Base-by-base conservation (phyloP, 2,888 invertebrate species). In the Mesorhabditis sp. region DNA sequence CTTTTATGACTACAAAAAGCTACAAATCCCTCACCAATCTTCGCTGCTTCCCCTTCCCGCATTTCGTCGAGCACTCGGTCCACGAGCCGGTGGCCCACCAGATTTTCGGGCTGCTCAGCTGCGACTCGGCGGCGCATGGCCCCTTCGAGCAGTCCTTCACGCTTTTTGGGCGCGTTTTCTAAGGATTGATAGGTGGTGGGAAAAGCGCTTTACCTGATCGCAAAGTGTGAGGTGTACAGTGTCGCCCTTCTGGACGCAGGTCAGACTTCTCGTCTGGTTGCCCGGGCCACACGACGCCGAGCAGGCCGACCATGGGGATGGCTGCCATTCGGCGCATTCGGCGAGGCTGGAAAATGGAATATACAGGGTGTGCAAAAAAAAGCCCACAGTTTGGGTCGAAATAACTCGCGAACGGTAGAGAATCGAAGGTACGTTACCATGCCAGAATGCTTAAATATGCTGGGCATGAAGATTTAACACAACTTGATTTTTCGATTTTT, bases 11-110 rank as follows among this genome's bases (percentile, higher is more conserved):
- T n/a, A 65, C 13, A 66, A 13, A 65, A 65, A 65, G 43, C 41
- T 28, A 65, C 13, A n/a, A 67, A 67, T 10, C 10, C 4, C 58
- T 6, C 7, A 79, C 80, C 67, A 76, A 74, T 43, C 82, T 81
- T 65, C 86, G 79, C 78, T 87, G 86, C 74, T 81, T 84, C 10
- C 88, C 88, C 6, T 78, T 80, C 6, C 86, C 87, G 82, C 88
- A 88, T 3, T 86, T 81, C 3, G 82, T 78, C n/a, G 87, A 87
- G 75, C 88, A 88, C 84, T 75, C 73, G 15, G 78, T 74, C 83
- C 83, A 83, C 4, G 81, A 78, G 3, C 82, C 83, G 10, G 79
- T 80, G 5, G 82, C 81, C 83, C 83, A 83, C 69, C 80, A 73
- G 45, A 76, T 74, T 64, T 73, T 67, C 44, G 73, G 74, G 67